Base-by-base conservation (phyloP, 2,797 vertebrate genomes). In the Discoglossus pictus region DNA sequence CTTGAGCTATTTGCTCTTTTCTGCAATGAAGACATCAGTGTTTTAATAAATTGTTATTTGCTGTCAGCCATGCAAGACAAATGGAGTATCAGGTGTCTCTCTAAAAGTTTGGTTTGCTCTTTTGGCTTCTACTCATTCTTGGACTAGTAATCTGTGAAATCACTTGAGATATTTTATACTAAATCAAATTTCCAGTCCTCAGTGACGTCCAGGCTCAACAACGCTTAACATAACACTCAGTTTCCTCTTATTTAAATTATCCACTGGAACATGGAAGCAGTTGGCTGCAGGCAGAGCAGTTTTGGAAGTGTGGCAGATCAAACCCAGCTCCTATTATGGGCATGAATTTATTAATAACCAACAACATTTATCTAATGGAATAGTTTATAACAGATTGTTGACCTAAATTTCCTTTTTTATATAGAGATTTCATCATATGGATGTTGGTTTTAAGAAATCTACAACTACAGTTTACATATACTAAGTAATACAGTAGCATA, bases 271-370 rank as follows among this genome's bases (percentile, higher is more conserved):
- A 24, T 42, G 44, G 55, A 34, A 12, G 47, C 5, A 13, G 27
- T 34, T 61, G 56, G 16, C 39, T 24, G 15, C 17, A 21, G 1
- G n/a, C n/a, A 9, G 1, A 6, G 48, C 6, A 15, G 6, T 51
- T 42, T 24, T 16, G 56, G 13, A 38, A 53, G 25, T 15, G 15
- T 24, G 4, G 47, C 27, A 51, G 47, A 20, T 34, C 31, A 34
- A 60, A 68, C 24, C 9, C 25, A 44, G 43, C 52, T 52, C 55
- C 55, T 60, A 60, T 60, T 68, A 59, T 44, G 44, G 38, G 50
- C 65, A 68, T 20, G 8, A 15, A 7, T 24, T 34, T 68, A 61
- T 61, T 52, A 68, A 61, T 68, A 68, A 52, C 27, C 25, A 16
- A 27, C 3, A 36, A 27, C 3, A 36, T 23, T 25, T 53, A 44